These are phyloP conservation scores for Hipposideros armiger DNA, from an alignment of 2,113 vertebrate genomes.

Conservation along the genomic window DNA sequence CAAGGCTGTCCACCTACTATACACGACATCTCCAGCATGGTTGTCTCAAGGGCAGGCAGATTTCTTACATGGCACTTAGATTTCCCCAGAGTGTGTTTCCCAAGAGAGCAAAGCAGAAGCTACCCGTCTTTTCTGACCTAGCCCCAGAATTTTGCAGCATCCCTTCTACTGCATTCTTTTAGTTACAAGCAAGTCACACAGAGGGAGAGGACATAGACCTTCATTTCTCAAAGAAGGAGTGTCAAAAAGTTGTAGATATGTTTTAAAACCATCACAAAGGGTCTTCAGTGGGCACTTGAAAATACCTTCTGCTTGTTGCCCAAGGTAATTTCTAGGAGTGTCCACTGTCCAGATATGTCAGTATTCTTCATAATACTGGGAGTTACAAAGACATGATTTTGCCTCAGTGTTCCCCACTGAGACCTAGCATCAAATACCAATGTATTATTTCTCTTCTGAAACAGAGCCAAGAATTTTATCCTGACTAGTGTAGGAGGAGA, in stretches of 20 bases:
- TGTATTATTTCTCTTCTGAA: constrained; percentile 25
- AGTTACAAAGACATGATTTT: background rate
- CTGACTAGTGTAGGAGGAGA: background rate
- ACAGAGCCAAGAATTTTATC: constrained; percentile 34
- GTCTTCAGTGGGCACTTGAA: background rate
- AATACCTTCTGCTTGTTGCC: background rate
- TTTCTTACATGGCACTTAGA: background rate
- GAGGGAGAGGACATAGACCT: background rate
- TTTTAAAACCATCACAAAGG: background rate
- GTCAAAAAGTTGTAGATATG: background rate
- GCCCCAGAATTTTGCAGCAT: background rate
- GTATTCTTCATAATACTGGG: background rate
- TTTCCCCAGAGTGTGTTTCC: background rate
- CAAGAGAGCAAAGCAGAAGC: background rate
- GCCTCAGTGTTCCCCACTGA: background rate
- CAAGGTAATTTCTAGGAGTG: background rate
- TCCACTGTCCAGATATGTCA: background rate
- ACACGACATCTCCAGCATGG: background rate
- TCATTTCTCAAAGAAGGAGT: background rate
- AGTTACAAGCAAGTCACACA: background rate
- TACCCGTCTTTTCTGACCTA: background rate
- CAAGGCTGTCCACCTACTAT: background rate
- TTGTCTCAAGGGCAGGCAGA: background rate
- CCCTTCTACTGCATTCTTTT: background rate
- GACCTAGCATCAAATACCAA: background rate